These are phyloP conservation scores for Megalurothrips usitatus DNA, from an alignment of 2,888 invertebrate genomes.

Conservation along the genomic window DNA sequence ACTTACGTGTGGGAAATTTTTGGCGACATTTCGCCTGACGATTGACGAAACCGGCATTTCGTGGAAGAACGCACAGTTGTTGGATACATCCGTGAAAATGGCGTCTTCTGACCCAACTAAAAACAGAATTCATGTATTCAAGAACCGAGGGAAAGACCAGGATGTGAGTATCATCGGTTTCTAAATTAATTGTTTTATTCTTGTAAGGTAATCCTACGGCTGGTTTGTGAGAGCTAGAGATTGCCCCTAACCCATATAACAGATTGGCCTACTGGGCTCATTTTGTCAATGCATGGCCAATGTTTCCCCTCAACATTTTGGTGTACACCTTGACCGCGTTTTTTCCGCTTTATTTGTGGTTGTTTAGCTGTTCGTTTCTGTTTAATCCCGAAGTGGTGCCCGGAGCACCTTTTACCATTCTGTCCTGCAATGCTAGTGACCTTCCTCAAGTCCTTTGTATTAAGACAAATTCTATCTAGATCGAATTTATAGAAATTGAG, in stretches of 20 bases:
- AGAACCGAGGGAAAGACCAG: conserved; percentile 99
- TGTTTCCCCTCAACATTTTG: background rate
- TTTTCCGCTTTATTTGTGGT: background rate
- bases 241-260: background rate
- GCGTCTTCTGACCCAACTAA: conserved; percentile 69
- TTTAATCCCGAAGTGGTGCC: too few species aligned
- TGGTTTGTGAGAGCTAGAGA: background rate
- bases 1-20: background rate
- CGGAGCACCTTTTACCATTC: too few species aligned
- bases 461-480: too few species aligned
- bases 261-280: background rate
- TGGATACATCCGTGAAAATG: conserved; percentile 55
- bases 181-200: conserved; percentile 31
- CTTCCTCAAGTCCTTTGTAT: too few species aligned
- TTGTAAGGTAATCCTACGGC: conserved; percentile 27
- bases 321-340: background rate
- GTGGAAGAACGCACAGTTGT: conserved; percentile 18
- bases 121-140: conserved; percentile 89
- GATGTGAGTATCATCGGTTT: conserved; percentile 69
- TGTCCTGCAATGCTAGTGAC: too few species aligned
- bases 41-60: conserved; percentile 12
- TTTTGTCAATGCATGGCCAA: conserved; percentile 2
- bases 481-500: too few species aligned
- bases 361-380: too few species aligned
- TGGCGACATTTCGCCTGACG: background rate